Conservation (phyloP, 1,140 invertebrate genomes). For the Musca domestica region DNA sequence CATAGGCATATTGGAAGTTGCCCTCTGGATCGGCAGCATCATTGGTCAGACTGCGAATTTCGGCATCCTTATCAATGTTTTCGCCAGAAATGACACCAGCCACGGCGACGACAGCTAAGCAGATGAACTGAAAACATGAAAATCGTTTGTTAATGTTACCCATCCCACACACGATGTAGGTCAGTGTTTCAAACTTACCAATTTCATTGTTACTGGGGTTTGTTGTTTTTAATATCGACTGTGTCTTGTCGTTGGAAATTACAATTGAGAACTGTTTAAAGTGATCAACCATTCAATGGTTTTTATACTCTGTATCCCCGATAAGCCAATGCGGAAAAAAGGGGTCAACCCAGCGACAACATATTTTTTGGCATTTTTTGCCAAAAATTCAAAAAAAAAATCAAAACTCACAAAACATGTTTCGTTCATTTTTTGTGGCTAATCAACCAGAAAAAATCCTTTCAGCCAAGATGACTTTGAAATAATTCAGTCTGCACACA, state of each 20-base stretch:
- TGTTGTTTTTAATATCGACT: not conserved
- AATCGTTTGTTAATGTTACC: too few relatives aligned
- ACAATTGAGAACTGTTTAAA: constrained; percentile 13
- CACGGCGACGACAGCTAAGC: constrained; percentile 32
- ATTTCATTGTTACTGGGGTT: constrained; percentile 16
- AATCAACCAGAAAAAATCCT: not conserved
- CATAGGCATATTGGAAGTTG: constrained; percentile 48
- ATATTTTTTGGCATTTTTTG: too few relatives aligned
- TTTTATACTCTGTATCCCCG: not conserved
- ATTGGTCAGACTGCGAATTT: constrained; percentile 50
- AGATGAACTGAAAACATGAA: constrained; percentile 37
- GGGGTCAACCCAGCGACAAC: not conserved
- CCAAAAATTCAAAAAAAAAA: not conserved
- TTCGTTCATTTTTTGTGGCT: not conserved
- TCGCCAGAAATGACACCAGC: constrained; percentile 42
- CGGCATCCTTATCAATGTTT: constrained; percentile 51
- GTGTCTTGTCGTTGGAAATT: not conserved
- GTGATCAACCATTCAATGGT: not conserved
- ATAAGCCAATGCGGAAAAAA: not conserved
- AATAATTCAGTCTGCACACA: too few relatives aligned
- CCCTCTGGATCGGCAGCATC: constrained; percentile 48
- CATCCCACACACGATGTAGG: too few relatives aligned
- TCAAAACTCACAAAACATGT: not conserved
- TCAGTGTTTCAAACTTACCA: constrained; percentile 11
- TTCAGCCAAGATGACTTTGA: not conserved